Base-by-base conservation (phyloP, 92 coral and sea anemone species). In the Micromussa lordhowensis region DNA sequence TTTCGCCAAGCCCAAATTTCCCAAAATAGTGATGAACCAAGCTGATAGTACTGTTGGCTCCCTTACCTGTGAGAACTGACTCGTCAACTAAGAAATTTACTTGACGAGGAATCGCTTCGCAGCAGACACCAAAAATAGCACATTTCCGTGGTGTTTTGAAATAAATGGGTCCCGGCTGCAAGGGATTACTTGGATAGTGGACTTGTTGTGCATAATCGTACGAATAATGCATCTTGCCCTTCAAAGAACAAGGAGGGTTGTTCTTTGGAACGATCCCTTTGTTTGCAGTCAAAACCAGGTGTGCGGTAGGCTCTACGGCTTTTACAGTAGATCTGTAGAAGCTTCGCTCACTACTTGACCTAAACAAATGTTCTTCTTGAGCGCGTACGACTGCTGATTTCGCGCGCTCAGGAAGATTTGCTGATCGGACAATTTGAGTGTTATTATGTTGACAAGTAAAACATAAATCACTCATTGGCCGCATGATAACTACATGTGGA, bases 141-240 rank as follows among this genome's bases (percentile, higher is more conserved):
- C 91, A 91, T 71, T 91, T 91, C 14, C 93, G 63, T 26, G 90
- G 82, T 10, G 92, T 85, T 55, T 84, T 84, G 80, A 89, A 89
- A 57, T 89, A 86, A 16, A 90, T 86, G 22, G 93, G 93, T 29
- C 93, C 93, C 64, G 93, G 93, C 75, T 90, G 93, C 11, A 38
- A 40, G 9, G 94, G 94, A 38, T 92, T 78, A 1, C 69, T 13
- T 1, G 92, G 92, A n/a, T 30, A 22, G 68, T 92, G 94, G 51
- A 44, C 51, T 44, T 44, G 48, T 40, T 40, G 51, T 44, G 51
- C 51, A 77, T 91, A 88, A 38, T 93, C 92, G 68, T 82, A 93
- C 3, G 96, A 93, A 74, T 83, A 93, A 71, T 93, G 93, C 55
- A 84, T 83, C 21, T 29, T 79, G 14, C 91, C 87, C 14, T 73